These are phyloP conservation scores for Hydractinia echinata DNA, from an alignment of 30 jellyfish, hydroid and myxozoan species.

Conservation along the genomic window DNA sequence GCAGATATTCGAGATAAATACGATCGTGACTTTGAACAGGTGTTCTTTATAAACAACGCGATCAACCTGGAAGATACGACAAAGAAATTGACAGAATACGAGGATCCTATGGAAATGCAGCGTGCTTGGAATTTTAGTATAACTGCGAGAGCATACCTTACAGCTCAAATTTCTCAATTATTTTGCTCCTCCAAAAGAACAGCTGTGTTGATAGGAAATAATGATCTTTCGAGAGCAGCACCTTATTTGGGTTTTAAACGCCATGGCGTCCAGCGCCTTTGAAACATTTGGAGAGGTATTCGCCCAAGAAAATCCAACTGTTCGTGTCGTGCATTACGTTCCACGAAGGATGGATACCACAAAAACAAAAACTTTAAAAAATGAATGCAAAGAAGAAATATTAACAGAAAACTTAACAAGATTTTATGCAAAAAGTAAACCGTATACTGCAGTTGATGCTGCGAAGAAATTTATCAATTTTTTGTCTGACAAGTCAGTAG, in stretches of 20 bases:
- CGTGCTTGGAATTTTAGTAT: slow-evolving; percentile 19
- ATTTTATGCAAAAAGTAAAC: no score
- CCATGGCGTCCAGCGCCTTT: slow-evolving; percentile 31
- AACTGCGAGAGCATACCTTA: slow-evolving; percentile 19
- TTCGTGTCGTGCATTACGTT: slow-evolving; percentile 13
- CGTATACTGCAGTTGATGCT: no score
- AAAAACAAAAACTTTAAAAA: background rate
- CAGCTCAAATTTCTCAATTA: slow-evolving; percentile 1
- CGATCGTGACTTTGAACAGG: slow-evolving; percentile 27
- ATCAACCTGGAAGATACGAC: slow-evolving; percentile 20
- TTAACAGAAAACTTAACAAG: background rate
- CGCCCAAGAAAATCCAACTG: slow-evolving; percentile 36
- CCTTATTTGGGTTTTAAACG: slow-evolving; percentile 18
- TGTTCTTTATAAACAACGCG: slow-evolving; percentile 23
- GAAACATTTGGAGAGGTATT: slow-evolving; percentile 29
- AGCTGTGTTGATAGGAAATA: slow-evolving; percentile 6
- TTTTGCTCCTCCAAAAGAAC: slow-evolving; percentile 25
- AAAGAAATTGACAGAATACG: slow-evolving; percentile 13
- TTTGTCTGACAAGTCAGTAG: no score
- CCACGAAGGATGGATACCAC: slow-evolving; percentile 4
- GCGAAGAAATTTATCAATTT: no score
- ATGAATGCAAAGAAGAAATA: slow-evolving; percentile 15
- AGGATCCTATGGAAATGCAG: slow-evolving; percentile 6
- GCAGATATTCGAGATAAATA: slow-evolving; percentile 2
- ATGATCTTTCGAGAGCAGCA: background rate